phyloP scores from a whole-genome alignment of 2,888 invertebrate species.

The Brachynemurus nebulosus region DNA sequence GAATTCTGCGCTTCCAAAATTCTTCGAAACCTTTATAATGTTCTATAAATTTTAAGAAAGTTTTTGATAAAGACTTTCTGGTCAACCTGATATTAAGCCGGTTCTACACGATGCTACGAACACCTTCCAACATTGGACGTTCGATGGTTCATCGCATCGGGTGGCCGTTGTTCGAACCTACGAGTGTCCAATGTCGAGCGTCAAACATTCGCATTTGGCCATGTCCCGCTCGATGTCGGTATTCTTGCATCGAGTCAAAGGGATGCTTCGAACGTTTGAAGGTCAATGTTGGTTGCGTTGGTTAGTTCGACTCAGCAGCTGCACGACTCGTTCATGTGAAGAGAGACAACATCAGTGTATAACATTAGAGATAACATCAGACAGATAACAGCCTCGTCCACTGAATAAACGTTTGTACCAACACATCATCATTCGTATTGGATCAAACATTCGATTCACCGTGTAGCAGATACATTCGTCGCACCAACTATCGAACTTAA shows the following conservation, averaged over 20 bases:
- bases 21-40: too few relatives aligned
- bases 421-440: not conserved
- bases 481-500: not conserved
- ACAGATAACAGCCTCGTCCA: not conserved
- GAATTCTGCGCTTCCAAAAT: too few relatives aligned
- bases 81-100: too few relatives aligned
- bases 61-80: too few relatives aligned
- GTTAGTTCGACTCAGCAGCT: not conserved
- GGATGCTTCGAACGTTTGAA: not conserved
- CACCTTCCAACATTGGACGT: not conserved
- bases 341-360: not conserved
- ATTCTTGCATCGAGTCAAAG: not conserved
- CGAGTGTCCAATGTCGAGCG: too few relatives aligned
- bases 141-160: too few relatives aligned
- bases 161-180: not conserved
- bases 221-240: not conserved
- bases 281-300: too few relatives aligned
- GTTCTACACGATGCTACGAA: not conserved
- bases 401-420: not conserved
- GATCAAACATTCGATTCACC: not conserved
- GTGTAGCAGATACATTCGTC: not conserved
- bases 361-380: not conserved
- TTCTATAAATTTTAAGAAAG: too few relatives aligned
- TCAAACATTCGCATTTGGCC: not conserved
- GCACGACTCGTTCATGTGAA: not conserved